Evolutionary conservation across 1,140 invertebrate species (phyloP).

Genomic region (Nephotettix cincticeps): DNA sequence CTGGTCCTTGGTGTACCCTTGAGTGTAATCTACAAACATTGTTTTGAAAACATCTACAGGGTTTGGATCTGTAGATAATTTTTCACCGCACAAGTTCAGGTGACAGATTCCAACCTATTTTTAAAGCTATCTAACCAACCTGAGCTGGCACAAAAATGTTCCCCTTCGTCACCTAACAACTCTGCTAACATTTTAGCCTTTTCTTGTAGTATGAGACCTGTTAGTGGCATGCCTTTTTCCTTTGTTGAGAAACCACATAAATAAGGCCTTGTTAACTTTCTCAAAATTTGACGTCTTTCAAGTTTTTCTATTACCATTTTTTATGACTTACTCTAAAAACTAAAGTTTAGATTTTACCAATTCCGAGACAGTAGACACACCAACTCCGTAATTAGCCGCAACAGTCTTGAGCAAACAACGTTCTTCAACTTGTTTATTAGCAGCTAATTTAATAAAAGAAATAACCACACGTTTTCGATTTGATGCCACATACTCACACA

Average conservation of each 20-base stretch:
- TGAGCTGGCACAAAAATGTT: background rate
- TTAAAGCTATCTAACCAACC: background rate
- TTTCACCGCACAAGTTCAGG: conserved; percentile 12
- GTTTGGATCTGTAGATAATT: conserved; percentile 1
- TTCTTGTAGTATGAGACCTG: conserved; percentile 9
- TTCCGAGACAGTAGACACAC: background rate
- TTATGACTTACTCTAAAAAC: background rate
- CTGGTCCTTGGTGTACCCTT: conserved; percentile 23
- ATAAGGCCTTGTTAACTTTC: background rate
- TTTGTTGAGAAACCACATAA: conserved; percentile 18
- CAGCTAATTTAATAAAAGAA: background rate
- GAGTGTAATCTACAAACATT: conserved; percentile 1
- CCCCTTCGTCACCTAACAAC: background rate
- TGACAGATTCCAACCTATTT: background rate
- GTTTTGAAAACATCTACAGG: conserved; percentile 10
- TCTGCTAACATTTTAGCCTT: background rate
- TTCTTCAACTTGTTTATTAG: background rate
- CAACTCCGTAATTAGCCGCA: background rate
- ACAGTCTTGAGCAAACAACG: background rate
- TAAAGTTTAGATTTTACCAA: conserved; percentile 1
- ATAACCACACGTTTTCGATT: background rate
- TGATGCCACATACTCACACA: background rate
- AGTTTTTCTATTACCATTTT: background rate
- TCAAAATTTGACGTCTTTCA: background rate
- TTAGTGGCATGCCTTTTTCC: conserved; percentile 2